Percentiles rank a stretch among this genome's conserved stretches.
phyloP scores from a whole-genome alignment of 2,888 invertebrate genomes.

The Sussaba pulchella region DNA sequence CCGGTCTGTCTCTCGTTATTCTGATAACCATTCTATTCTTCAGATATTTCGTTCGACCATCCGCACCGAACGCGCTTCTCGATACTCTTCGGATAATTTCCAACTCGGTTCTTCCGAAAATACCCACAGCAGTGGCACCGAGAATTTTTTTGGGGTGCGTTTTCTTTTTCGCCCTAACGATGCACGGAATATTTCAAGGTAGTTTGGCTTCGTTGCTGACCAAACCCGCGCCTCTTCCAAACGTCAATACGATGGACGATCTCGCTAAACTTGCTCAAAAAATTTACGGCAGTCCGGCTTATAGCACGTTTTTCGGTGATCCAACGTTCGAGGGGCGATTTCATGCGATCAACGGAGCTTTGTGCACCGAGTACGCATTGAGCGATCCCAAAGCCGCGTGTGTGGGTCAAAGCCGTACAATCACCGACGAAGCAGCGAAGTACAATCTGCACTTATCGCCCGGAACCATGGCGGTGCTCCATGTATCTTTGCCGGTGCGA shows the following conservation, averaged over 20 bases:
- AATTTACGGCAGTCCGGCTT: not conserved
- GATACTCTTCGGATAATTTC: not conserved
- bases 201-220: conserved; percentile 10
- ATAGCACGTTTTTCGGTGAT: conserved; percentile 1
- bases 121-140: not conserved
- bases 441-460: not conserved
- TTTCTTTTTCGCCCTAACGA: not conserved
- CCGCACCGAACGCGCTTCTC: not conserved
- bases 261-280: not conserved
- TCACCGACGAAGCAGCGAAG: not conserved
- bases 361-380: not conserved
- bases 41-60: not conserved
- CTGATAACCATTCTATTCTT: conserved; percentile 16
- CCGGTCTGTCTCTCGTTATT: not conserved
- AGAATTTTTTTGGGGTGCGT: not conserved
- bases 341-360: not conserved
- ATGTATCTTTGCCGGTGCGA: not conserved
- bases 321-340: conserved; percentile 5
- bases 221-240: not conserved
- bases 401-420: not conserved
- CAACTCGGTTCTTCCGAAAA: not conserved
- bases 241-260: not conserved
- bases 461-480: not conserved
- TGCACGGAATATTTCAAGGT: conserved; percentile 14
- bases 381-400: conserved; percentile 4